Evolutionary conservation across 2,888 invertebrate species (phyloP), one percentile per base, ranked within the genome.

Genomic region (Noctua janthina): DNA sequence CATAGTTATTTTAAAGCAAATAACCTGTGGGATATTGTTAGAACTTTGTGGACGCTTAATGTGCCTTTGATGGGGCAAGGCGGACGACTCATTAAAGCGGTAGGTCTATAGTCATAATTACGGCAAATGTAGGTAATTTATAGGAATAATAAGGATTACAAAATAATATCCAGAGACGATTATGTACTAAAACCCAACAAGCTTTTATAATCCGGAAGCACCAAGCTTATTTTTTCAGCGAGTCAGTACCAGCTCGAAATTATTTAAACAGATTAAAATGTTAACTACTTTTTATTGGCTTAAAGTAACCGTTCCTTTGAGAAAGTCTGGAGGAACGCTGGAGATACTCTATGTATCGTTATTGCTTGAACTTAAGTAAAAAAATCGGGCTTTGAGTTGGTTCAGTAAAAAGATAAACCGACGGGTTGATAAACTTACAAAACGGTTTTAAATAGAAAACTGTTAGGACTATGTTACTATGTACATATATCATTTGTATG

Each of bases 241-340:
- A 81, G n/a, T 59, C 62, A 13, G 29, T 62, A 29, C 59, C 56
- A n/a, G n/a, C 43, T 71, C 17, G 68, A 39, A 83, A 74, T 78
- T 78, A 85, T 86, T 76, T 79, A 76, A 71, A 70, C 76, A 76
- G 66, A 85, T 86, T 80, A 74, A 86, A 86, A 86, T 78, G 72
- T 78, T 78, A 76, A 81, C 74, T 76, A 74, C 68, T 81, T 83
- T 85, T 83, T 83, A 83, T 83, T 80, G 76, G 49, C 64, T 62
- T 29, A 64, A 78, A 76, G 73, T 82, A 79, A 68, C 67, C 67
- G 49, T 77, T 85, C 74, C 83, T 86, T 83, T 86, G 86, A 78
- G 77, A 39, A 77, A 69, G 29, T 75, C 74, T 66, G 29, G n/a
- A 46, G 15, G 54, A 69, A 66, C 51, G 64, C 49, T 75, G 39